phyloP scores from a whole-genome alignment of 1,140 invertebrate genomes.

The Oncopodura yosiiana region DNA sequence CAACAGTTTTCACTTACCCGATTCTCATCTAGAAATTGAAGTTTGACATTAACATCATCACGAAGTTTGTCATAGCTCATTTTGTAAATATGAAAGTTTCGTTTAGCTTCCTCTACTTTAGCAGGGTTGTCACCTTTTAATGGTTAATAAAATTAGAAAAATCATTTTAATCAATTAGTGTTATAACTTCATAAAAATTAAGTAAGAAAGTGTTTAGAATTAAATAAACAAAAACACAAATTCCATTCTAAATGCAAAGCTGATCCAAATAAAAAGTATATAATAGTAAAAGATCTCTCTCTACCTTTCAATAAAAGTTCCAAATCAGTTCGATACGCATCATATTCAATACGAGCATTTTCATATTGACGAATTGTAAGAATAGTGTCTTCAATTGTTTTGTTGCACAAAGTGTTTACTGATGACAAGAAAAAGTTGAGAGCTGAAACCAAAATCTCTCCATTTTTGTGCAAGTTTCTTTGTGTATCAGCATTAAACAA shows the following conservation, averaged over 20 bases:
- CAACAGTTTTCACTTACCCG: constrained; percentile 64
- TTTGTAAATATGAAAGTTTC: constrained; percentile 73
- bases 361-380: constrained; percentile 88
- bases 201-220: no score
- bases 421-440: constrained; percentile 93
- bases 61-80: constrained; percentile 81
- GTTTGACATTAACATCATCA: constrained; percentile 85
- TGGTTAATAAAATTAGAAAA: no score
- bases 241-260: no score
- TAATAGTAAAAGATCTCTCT: no score
- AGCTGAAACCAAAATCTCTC: constrained; percentile 78
- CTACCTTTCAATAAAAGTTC: constrained; percentile 63
- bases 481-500: constrained; percentile 92
- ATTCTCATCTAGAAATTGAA: constrained; percentile 93
- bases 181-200: no score
- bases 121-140: constrained; percentile 50
- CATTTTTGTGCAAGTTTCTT: constrained; percentile 83
- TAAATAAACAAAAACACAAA: no score
- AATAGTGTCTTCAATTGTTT: constrained; percentile 93
- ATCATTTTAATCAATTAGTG: no score
- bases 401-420: constrained; percentile 87
- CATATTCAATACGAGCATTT: constrained; percentile 88
- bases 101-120: constrained; percentile 65
- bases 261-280: no score
- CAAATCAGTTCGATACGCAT: constrained; percentile 88